Base-by-base conservation (phyloP, 2,888 invertebrate genomes). In the Xanthia icteritia region DNA sequence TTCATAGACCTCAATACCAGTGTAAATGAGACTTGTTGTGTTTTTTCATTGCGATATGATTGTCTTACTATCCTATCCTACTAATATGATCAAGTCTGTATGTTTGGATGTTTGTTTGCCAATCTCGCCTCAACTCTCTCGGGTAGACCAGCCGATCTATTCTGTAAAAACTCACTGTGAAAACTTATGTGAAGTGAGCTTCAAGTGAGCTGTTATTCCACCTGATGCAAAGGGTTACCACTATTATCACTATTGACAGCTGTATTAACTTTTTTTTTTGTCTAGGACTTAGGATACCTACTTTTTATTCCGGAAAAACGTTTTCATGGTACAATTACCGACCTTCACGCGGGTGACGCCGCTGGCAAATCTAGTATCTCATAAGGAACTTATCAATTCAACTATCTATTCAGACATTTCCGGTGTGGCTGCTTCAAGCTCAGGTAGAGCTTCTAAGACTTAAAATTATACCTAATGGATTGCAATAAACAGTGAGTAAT, bases 401-500 rank as follows among this genome's bases (percentile, higher is more conserved):
- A 9, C 39, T 5, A 39, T n/a, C n/a, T 39, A 39, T 5, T 39
- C 39, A 39, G 39, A 39, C 5, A 42, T 70, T 56, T 23, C 51
- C 23, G 13, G 2, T 69, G 23, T 42, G 71, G 23, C 13, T 54
- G 27, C 6, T 56, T 20, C 27, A n/a, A 72, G 74, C 72, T 45
- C 20, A 72, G 45, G n/a, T 27, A 27, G 23, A 42, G 8, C 36
- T 31, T 45, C 45, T n/a, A 1, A 45, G 15, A 15, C 42, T 0
- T n/a, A n/a, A 27, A 27, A 31, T 31, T 15, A 48, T 60, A 27
- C 11, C 51, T 51, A 75, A 42, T 31, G 31, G 15, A 42, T 42
- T 51, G 61, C 20, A 75, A 75, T 39, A 51, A 75, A 39, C 31
- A 31, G 42, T 51, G 4, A 31, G n/a, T 31, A 39, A 31, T 31